A percentile compares a stretch with the other conserved stretches of the same genome.
phyloP scores from a whole-genome alignment of 2,113 vertebrate genomes.

The Hypocryptadius cinnamomeus region DNA sequence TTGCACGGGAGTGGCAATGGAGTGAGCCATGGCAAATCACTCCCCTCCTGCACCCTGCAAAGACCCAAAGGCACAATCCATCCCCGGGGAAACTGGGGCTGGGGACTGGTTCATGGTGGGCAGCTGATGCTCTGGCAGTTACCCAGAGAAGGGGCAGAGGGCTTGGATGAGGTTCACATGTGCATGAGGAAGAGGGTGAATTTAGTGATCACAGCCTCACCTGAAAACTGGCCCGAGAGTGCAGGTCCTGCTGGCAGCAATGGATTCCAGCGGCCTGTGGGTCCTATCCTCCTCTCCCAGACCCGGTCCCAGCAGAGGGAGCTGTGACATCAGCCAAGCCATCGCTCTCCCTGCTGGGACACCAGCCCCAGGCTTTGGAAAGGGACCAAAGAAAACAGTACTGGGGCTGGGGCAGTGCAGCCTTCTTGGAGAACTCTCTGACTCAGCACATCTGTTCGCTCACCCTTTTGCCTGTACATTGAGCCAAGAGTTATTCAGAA shows the following conservation, averaged over 20 bases:
- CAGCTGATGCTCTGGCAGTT: not conserved
- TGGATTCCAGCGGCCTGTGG: not conserved
- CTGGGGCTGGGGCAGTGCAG: not conserved
- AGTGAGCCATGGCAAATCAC: not conserved
- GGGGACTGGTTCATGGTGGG: not conserved
- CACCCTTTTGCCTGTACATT: not conserved
- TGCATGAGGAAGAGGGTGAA: not conserved
- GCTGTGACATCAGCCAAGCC: conserved; percentile 3
- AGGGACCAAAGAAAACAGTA: not conserved
- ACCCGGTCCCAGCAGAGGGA: not conserved
- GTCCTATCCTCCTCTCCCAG: not conserved
- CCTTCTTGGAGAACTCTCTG: not conserved
- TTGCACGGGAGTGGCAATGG: not conserved
- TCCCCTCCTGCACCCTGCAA: not conserved
- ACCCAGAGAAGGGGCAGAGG: not conserved
- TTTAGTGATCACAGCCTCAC: not conserved
- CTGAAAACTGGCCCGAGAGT: not conserved
- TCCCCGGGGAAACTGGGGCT: fast-evolving
- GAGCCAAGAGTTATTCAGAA: not conserved
- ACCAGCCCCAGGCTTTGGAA: not conserved
- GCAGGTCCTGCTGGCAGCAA: not conserved
- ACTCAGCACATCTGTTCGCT: not conserved
- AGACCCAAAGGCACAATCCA: not conserved
- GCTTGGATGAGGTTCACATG: not conserved
- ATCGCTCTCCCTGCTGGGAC: not conserved